A percentile compares a stretch with the other conserved stretches of the same genome.
Evolutionary conservation across 2,113 vertebrate genomes (phyloP).

Genomic region (Sebastes schlegelii): DNA sequence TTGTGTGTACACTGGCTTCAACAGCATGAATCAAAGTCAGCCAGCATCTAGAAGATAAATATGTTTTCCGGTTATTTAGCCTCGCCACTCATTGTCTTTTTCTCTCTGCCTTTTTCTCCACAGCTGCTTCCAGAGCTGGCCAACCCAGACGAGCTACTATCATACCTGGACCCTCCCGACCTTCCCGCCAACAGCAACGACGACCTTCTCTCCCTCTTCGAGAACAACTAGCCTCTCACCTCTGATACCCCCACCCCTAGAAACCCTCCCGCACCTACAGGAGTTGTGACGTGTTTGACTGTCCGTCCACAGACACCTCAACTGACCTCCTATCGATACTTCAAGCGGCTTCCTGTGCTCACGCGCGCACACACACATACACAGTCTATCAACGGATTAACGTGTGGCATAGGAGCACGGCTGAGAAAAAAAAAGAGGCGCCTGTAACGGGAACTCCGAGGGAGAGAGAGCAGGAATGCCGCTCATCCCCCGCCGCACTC

Average conservation of each 20-base stretch:
- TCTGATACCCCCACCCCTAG: neutral
- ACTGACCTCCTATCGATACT: conserved; percentile 60
- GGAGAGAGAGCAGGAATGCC: conserved; percentile 67
- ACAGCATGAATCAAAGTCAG: neutral
- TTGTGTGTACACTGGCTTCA: conserved; percentile 2
- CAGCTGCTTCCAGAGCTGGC: conserved; percentile 99
- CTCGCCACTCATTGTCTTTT: conserved; percentile 44
- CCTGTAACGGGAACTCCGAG: conserved; percentile 46
- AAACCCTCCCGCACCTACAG: conserved; percentile 34
- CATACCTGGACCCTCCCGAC: conserved; percentile 98
- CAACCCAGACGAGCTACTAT: conserved; percentile 97
- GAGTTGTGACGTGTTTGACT: conserved; percentile 55
- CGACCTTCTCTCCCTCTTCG: conserved; percentile 99
- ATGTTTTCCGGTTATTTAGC: neutral
- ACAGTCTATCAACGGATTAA: conserved; percentile 32
- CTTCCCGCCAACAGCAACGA: conserved; percentile 99
- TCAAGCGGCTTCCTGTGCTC: conserved; percentile 59
- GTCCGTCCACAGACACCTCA: conserved; percentile 79
- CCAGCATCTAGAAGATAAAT: neutral
- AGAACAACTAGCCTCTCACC: conserved; percentile 91
- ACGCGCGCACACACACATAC: conserved; percentile 29
- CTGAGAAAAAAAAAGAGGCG: conserved; percentile 28
- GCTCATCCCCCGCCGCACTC: conserved; percentile 77
- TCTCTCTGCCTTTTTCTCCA: conserved; percentile 68
- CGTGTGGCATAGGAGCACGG: conserved; percentile 49